Base-by-base conservation (phyloP, 2,113 vertebrate genomes). In the Sinocyclocheilus anshuiensis region DNA sequence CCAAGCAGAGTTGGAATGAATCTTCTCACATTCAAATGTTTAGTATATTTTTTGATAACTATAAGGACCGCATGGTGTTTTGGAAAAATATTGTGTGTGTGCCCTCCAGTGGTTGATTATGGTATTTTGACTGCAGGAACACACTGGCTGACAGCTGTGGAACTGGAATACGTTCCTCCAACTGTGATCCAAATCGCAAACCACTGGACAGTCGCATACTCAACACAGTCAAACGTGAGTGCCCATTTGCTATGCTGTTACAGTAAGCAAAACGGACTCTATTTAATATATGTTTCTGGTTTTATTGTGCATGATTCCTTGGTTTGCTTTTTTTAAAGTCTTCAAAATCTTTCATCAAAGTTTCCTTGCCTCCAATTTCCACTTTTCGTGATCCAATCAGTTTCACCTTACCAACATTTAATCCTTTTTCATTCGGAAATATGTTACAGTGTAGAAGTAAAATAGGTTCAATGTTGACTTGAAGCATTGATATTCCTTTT, bases 101-200 rank as follows among this genome's bases (percentile, higher is more conserved):
- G 86, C 87, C 74, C 45, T 67, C 89, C 85, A 82, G 74, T 87
- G 90, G 82, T 84, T 94, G 86, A 93, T 88, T 92, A 72, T 91
- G 72, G 91, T 91, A 87, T 93, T 89, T 92, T 92, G 42, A 92
- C 90, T 86, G 87, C 94, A 99, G 97, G 94, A 99, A 98, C 94
- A 98, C 97, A 0, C 93, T 99, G 90, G 97, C 97, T 93, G 98
- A 99, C 93, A 99, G 97, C 93, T 99, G 97, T 0, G 97, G 97
- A 77, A 98, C 97, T 0, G 97, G 97, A 82, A 99, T 99, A 89
- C 96, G 97, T 36, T 99, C 97, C 0, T 99, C 97, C 69, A 99
- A 97, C 6, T 98, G 97, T 9, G 97, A 99, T 90, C 97, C 97
- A 0, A 98, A 96, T 93, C 93, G 97, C 87, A 99, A 98, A 87